A percentile compares a stretch with the other conserved stretches of the same genome.
Conservation (phyloP, 2,888 invertebrate species). For the Lycophotia porphyrea region DNA sequence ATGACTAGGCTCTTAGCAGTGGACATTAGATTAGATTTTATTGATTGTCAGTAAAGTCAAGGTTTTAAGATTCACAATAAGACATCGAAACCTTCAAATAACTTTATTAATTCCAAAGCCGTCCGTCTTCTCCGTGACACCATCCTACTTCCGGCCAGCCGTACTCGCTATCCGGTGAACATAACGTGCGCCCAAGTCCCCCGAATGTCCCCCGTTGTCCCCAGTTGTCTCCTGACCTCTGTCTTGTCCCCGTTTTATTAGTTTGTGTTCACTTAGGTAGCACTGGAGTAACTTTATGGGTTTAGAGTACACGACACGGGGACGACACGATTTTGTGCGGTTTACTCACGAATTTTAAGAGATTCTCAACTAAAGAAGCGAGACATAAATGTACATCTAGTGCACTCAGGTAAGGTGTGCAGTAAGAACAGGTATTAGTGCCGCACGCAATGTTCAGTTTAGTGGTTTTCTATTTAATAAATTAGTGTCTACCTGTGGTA, state of each 20-base stretch:
- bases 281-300: conserved; percentile 35
- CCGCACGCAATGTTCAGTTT: neutral
- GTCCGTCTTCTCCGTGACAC: conserved; percentile 62
- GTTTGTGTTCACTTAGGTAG: conserved; percentile 73
- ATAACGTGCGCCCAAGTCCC: conserved; percentile 74
- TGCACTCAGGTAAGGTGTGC: neutral
- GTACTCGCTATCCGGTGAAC: conserved; percentile 73
- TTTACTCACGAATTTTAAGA: neutral
- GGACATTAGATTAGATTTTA: neutral
- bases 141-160: conserved; percentile 75
- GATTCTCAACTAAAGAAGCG: neutral
- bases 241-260: conserved; percentile 78
- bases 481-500: neutral
- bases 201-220: conserved; percentile 69
- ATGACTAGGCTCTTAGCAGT: no score
- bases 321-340: conserved; percentile 37
- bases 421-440: neutral
- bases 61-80: neutral
- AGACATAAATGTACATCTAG: neutral
- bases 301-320: conserved; percentile 58
- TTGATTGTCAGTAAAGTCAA: no score
- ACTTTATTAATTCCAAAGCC: conserved; percentile 49
- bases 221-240: conserved; percentile 64
- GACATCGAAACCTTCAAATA: conserved; percentile 29
- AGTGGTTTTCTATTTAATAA: neutral